A percentile compares a stretch with the other conserved stretches of the same genome.
Conservation (phyloP, 2,888 invertebrate species). For the Nezara viridula region DNA sequence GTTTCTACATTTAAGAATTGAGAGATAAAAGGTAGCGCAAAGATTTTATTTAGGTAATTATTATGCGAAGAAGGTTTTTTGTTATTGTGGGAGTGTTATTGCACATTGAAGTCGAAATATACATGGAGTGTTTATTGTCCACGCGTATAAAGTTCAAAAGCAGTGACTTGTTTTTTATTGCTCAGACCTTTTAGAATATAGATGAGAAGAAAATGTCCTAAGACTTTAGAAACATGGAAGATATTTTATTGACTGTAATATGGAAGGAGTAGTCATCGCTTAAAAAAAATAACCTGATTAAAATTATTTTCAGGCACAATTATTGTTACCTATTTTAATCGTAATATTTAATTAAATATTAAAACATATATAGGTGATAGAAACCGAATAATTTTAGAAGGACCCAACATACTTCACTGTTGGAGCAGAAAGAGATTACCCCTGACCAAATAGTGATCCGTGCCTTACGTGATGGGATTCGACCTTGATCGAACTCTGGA, state of each 20-base stretch:
- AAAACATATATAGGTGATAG: not conserved
- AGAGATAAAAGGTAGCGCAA: not conserved
- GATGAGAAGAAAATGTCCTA: not conserved
- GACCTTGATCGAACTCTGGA: not conserved
- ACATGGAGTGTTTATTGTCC: not conserved
- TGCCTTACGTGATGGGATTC: slow-evolving; percentile 22
- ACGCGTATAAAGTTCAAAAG: not conserved
- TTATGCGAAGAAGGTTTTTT: not conserved
- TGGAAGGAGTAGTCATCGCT: too few species aligned
- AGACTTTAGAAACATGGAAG: not conserved
- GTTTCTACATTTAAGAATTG: too few species aligned
- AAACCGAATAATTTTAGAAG: not conserved
- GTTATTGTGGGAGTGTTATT: not conserved
- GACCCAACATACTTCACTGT: not conserved
- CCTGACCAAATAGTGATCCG: not conserved
- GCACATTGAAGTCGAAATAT: not conserved
- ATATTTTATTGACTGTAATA: too few species aligned
- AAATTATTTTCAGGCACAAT: too few species aligned
- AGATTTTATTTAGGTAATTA: not conserved
- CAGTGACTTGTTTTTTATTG: not conserved
- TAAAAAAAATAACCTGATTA: too few species aligned
- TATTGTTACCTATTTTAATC: too few species aligned
- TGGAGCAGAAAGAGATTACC: not conserved
- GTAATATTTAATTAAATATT: too few species aligned
- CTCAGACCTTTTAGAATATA: not conserved